A percentile compares a stretch with the other conserved stretches of the same genome.
These are phyloP conservation scores for Anodontia alba DNA, from an alignment of 2,888 invertebrate species.

Conservation along the genomic window DNA sequence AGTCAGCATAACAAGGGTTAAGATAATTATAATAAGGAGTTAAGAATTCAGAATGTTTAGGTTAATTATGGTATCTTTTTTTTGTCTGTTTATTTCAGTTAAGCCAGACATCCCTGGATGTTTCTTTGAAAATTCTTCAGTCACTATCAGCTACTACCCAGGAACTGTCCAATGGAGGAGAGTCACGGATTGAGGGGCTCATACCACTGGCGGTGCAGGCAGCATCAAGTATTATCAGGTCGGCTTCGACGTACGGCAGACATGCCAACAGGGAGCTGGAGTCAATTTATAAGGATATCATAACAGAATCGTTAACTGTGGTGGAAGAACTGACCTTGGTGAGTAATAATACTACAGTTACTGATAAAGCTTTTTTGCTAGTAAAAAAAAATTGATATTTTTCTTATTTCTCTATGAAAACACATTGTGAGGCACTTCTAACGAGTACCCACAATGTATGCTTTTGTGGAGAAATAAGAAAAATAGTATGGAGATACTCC, in stretches of 20 bases:
- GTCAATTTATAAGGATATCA: conserved; percentile 42
- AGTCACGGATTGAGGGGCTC: conserved; percentile 60
- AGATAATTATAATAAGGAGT: too few relatives aligned
- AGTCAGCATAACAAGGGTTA: too few relatives aligned
- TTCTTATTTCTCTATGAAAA: too few relatives aligned
- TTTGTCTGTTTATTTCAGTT: conserved; percentile 59
- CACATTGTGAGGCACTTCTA: too few relatives aligned
- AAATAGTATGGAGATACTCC: too few relatives aligned
- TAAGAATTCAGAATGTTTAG: too few relatives aligned
- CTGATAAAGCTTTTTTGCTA: too few relatives aligned
- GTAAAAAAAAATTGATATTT: too few relatives aligned
- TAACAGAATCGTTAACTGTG: conserved; percentile 48
- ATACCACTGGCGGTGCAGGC: conserved; percentile 64
- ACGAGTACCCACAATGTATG: too few relatives aligned
- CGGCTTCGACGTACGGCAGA: conserved; percentile 41
- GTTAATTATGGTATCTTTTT: too few relatives aligned
- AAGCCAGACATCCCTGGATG: conserved; percentile 51
- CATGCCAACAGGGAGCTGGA: conserved; percentile 23
- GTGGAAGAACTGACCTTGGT: conserved; percentile 66
- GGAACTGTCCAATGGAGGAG: conserved; percentile 47
- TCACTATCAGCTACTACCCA: conserved; percentile 46
- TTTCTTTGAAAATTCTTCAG: conserved; percentile 61
- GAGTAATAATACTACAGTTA: conserved; percentile 22
- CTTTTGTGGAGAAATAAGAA: too few relatives aligned
- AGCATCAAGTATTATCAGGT: conserved; percentile 73